Base-by-base conservation (phyloP, 2,888 invertebrate species). In the Sarcophaga carnaria region DNA sequence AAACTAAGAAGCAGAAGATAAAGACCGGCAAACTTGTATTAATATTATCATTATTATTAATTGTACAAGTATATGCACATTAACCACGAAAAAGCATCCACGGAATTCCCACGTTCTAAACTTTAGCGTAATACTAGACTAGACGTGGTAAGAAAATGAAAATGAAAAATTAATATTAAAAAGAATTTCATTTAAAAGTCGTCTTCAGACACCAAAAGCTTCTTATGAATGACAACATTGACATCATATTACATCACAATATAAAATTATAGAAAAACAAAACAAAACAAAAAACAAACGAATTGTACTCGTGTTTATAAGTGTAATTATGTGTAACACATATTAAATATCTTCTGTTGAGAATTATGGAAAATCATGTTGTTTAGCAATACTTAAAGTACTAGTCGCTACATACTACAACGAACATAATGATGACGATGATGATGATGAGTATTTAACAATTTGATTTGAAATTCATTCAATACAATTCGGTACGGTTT, bases 21-120 rank as follows among this genome's bases (percentile, higher is more conserved):
- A 54, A 62, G 82, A 60, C 59, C 76, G 64, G 25, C 66, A 82
- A 74, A 17, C 54, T 54, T 17, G 54, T 27, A 84, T 79, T 79
- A 37, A 60, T 75, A 75, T 62, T 54, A 54, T 54, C 17, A 10
- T 54, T 17, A 54, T 54, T 54, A 14, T 54, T 54, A 54, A 14
- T 54, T 54, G 54, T 54, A 54, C 17, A 17, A 80, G 66, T 76
- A 80, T 71, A 71, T 71, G 49, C 70, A 76, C 66, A 85, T 77
- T 85, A 85, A 80, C 71, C 80, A 80, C 66, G n/a, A 60, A 82
- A 66, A 80, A 69, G 75, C 63, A 70, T 66, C 20, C 37, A 75
- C 62, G 81, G 76, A 79, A 72, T 84, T 87, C 87, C 87, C 87
- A 87, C 87, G 87, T 87, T 87, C 87, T 87, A 82, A 76, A 74